Conservation (phyloP, 2,113 vertebrate genomes). For the Varanus salvator region DNA sequence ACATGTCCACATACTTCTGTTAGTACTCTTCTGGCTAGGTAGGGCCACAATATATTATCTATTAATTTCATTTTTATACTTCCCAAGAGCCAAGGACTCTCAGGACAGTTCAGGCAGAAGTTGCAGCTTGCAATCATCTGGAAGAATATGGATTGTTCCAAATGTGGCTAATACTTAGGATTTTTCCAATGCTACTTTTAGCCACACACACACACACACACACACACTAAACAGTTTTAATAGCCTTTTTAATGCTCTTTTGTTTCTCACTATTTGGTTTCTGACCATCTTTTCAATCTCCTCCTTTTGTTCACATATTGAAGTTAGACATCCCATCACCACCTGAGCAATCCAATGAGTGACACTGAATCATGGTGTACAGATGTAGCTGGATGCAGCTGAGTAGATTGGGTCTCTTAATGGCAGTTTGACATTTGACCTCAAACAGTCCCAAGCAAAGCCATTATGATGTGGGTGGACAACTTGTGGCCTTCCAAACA, state of each 20-base stretch:
- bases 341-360: not conserved
- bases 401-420: not conserved
- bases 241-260: no score
- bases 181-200: no score
- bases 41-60: no score
- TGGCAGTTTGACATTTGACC: not conserved
- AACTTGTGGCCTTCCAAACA: no score
- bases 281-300: not conserved
- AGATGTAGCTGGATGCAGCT: not conserved
- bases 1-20: not conserved
- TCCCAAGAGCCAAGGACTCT: no score
- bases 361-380: not conserved
- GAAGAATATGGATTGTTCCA: not conserved
- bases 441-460: not conserved
- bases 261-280: not conserved
- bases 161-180: no score
- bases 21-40: not conserved
- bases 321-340: not conserved
- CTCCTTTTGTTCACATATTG: not conserved
- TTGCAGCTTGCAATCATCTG: not conserved
- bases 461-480: not conserved
- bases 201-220: no score
- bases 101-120: not conserved
- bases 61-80: no score
- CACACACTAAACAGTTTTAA: no score